Percentiles rank a stretch among this genome's conserved stretches.
These are phyloP conservation scores for Adoxophyes honmai DNA, from an alignment of 1,140 invertebrate species.

Conservation along the genomic window DNA sequence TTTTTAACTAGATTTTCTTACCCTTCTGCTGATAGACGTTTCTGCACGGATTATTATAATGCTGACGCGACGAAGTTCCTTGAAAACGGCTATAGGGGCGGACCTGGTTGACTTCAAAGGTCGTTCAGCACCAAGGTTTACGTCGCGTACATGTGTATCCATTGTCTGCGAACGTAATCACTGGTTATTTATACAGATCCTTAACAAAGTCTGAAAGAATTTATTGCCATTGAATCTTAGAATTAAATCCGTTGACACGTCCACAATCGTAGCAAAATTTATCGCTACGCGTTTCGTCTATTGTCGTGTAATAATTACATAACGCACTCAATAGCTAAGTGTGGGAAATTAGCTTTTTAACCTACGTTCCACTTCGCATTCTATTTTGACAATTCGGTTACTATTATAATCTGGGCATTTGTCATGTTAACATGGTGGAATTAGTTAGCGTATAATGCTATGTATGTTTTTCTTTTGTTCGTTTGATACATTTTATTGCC, in stretches of 20 bases:
- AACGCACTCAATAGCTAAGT: conserved; percentile 37
- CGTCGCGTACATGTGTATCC: background rate
- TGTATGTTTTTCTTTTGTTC: conserved; percentile 71
- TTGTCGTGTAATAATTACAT: conserved; percentile 47
- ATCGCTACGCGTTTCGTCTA: conserved; percentile 32
- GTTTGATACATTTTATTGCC: conserved; percentile 67
- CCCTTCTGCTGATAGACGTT: background rate
- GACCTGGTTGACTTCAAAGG: background rate
- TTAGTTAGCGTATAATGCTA: conserved; percentile 47
- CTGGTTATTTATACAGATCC: conserved; percentile 1
- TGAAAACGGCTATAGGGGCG: background rate
- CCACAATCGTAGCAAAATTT: conserved; percentile 40
- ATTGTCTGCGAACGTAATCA: background rate
- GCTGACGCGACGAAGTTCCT: background rate
- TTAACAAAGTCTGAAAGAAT: background rate
- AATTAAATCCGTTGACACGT: conserved; percentile 52
- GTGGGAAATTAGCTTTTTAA: conserved; percentile 59
- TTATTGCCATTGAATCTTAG: conserved; percentile 30
- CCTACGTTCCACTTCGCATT: conserved; percentile 35
- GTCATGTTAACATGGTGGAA: conserved; percentile 45
- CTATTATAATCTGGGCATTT: conserved; percentile 62
- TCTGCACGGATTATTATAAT: too few relatives aligned
- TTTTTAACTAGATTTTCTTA: too few relatives aligned
- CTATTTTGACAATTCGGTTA: conserved; percentile 69
- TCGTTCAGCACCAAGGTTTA: background rate